Percentiles rank a stretch among this genome's conserved stretches.
Conservation (phyloP, 2,888 invertebrate genomes). For the Strigamia transsilvanica region DNA sequence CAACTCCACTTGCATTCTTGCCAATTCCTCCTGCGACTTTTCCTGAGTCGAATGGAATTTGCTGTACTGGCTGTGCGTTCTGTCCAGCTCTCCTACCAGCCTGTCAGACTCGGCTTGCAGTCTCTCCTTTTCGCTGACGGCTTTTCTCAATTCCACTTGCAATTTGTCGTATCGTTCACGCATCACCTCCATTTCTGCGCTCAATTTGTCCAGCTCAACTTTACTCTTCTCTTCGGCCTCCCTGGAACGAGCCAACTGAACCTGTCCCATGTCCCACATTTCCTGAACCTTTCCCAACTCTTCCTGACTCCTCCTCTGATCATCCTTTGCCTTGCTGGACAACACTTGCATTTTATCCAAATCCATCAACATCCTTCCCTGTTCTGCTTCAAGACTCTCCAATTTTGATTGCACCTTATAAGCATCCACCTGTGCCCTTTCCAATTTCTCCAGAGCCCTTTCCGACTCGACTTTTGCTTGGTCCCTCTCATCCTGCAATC, state of each 20-base stretch:
- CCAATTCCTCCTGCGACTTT: constrained; percentile 88
- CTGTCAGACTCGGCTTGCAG: constrained; percentile 61
- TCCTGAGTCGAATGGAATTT: constrained; percentile 87
- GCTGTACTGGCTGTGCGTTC: constrained; percentile 84
- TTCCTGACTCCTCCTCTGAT: constrained; percentile 85
- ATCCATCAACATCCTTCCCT: constrained; percentile 84
- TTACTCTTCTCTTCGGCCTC: constrained; percentile 91
- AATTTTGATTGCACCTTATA: constrained; percentile 88
- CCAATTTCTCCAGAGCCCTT: constrained; percentile 79
- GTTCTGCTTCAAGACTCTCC: constrained; percentile 86
- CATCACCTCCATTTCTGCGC: constrained; percentile 84
- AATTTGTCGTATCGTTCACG: constrained; percentile 88
- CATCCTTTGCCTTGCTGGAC: constrained; percentile 82
- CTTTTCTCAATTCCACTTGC: constrained; percentile 81
- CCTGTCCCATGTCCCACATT: constrained; percentile 84
- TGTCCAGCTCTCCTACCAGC: constrained; percentile 75
- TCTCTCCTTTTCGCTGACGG: constrained; percentile 64
- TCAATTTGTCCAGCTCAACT: constrained; percentile 78
- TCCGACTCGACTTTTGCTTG: constrained; percentile 89
- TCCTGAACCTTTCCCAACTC: constrained; percentile 86
- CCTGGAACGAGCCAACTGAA: constrained; percentile 84
- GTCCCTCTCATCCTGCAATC: constrained; percentile 87
- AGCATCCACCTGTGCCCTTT: constrained; percentile 83
- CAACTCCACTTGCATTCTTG: constrained; percentile 84
- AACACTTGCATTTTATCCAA: constrained; percentile 83